Conservation (phyloP, 2,888 invertebrate species). For the Apomyelois bistriatella region DNA sequence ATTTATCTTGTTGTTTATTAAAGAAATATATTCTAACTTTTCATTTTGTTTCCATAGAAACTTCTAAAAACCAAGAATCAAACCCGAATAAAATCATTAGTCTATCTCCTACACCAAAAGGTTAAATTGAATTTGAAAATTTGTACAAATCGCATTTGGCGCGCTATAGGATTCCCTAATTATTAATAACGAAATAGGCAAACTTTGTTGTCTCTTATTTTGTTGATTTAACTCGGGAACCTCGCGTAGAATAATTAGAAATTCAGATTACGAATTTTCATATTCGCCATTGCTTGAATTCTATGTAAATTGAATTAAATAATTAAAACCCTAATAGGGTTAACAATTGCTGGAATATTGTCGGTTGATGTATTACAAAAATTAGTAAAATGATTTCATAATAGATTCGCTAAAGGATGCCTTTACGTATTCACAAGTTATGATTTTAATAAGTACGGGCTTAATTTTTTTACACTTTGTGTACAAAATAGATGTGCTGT, state of each 20-base stretch:
- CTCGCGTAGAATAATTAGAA: conserved; percentile 56
- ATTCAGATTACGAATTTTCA: conserved; percentile 66
- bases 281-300: conserved; percentile 39
- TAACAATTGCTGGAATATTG: conserved; percentile 4
- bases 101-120: conserved; percentile 11
- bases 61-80: conserved; percentile 10
- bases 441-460: too few species aligned
- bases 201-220: conserved; percentile 70
- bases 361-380: neutral
- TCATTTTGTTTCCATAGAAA: too few species aligned
- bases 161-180: conserved; percentile 49
- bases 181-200: conserved; percentile 71
- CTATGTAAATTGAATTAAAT: conserved; percentile 21
- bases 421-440: too few species aligned
- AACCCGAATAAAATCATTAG: neutral
- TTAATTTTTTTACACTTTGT: too few species aligned
- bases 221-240: conserved; percentile 48
- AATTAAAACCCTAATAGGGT: conserved; percentile 13
- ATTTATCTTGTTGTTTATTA: too few species aligned
- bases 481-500: too few species aligned
- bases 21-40: too few species aligned
- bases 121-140: conserved; percentile 35
- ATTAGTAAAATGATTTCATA: neutral
- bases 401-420: too few species aligned
- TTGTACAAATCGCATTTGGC: conserved; percentile 51